Base-by-base conservation (phyloP, 2,113 vertebrate species). In the Thomomys bottae region DNA sequence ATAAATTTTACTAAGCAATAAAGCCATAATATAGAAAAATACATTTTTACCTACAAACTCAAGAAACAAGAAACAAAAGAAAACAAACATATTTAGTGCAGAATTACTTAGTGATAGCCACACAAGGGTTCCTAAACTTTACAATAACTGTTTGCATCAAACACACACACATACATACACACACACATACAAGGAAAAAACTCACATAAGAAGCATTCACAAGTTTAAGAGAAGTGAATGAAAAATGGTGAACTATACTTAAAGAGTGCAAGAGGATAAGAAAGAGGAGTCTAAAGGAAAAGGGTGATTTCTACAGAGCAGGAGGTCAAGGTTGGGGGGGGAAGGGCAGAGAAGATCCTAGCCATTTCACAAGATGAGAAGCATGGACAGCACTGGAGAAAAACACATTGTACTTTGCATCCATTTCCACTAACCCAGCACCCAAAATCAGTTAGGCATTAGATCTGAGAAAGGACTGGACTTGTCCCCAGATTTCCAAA, bases 401-500 rank as follows among this genome's bases (percentile, higher is more conserved):
- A 98, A 98, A 98, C 98, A 99, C 98, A 98, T 97, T 95, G 98
- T 98, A 98, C 98, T 98, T 98, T 98, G 98, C 96, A 98, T 97
- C 98, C 92, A 95, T 97, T 98, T 98, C 97, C 97, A 97, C 96
- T 96, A 97, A 20, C 96, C 97, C 97, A 97, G 97, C 96, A 82
- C 96, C 90, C 94, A 68, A 92, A 95, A 94, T 87, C 97, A 96
- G 95, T 92, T 96, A 95, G 96, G 96, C 95, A 97, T 95, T 40
- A 91, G 95, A 96, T 96, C 96, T 84, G 81, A 34, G 67, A 82
- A 93, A 94, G 92, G 90, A 95, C 92, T 76, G 6, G 5, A 61
- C 75, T 90, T 70, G 87, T 66, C 89, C 95, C 87, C 61, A 92
- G 92, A 76, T 86, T 78, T 89, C 94, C 95, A 94, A 94, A 81